phyloP scores from a whole-genome alignment of 2,888 invertebrate species.

The Rhorus exstirpatorius region DNA sequence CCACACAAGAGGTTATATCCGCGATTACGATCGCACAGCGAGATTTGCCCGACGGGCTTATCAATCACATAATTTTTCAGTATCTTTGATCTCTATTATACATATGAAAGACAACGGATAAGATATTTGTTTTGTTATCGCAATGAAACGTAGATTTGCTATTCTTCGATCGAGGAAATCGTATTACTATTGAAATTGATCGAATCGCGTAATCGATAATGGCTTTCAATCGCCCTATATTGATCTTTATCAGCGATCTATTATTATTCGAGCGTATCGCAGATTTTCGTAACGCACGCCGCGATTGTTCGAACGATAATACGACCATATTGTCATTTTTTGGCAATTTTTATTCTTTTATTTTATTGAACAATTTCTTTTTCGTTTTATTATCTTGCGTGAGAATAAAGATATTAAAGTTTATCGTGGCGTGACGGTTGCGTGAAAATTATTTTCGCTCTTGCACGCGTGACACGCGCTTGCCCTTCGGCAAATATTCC shows the following conservation, averaged over 20 bases:
- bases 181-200: constrained; percentile 40
- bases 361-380: constrained; percentile 2
- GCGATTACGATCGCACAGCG: constrained; percentile 49
- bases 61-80: constrained; percentile 54
- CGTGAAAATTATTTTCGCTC: constrained; percentile 18
- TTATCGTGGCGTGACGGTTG: constrained; percentile 45
- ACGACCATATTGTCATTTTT: too few relatives aligned
- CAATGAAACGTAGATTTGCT: neutral
- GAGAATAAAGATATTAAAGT: constrained; percentile 24
- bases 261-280: constrained; percentile 40
- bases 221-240: constrained; percentile 56
- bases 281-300: constrained; percentile 2
- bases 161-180: constrained; percentile 41
- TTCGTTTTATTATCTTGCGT: constrained; percentile 10
- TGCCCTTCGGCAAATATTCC: neutral
- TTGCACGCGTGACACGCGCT: constrained; percentile 1
- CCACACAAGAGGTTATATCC: neutral
- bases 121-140: too few relatives aligned
- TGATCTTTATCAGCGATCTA: constrained; percentile 56
- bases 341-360: neutral
- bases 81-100: constrained; percentile 45
- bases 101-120: too few relatives aligned
- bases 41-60: constrained; percentile 34
- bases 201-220: constrained; percentile 48
- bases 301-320: constrained; percentile 34